Percentiles rank a stretch among this genome's conserved stretches.
Evolutionary conservation across 2,797 vertebrate species (phyloP).

Genomic region (Dipus sagitta): DNA sequence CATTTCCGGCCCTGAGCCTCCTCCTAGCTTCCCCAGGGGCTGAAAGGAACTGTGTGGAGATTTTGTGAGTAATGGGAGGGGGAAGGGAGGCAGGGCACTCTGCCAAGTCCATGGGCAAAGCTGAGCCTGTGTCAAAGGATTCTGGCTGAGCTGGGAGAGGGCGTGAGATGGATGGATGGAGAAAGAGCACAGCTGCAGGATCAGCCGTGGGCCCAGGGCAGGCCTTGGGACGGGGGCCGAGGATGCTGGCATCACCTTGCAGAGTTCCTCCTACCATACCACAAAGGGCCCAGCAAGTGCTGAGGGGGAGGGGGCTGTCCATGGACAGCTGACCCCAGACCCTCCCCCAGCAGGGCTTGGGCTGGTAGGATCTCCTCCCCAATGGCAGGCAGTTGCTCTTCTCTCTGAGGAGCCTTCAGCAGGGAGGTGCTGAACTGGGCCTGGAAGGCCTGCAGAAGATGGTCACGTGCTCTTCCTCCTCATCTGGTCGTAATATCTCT

Average conservation of each 20-base stretch:
- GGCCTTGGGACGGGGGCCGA: slow-evolving; percentile 58
- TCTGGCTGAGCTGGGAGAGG: slow-evolving; percentile 63
- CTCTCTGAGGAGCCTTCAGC: background rate
- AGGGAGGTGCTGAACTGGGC: background rate
- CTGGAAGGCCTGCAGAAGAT: background rate
- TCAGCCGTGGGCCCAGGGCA: slow-evolving; percentile 52
- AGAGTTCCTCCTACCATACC: background rate
- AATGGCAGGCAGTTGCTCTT: background rate
- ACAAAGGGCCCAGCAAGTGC: slow-evolving; percentile 12
- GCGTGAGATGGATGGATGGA: slow-evolving; percentile 65
- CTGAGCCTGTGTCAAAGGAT: slow-evolving; percentile 66
- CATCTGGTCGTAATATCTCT: background rate
- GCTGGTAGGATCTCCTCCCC: background rate
- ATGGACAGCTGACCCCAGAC: background rate
- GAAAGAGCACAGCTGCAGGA: slow-evolving; percentile 74
- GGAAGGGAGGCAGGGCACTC: slow-evolving; percentile 41
- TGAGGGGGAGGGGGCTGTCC: background rate
- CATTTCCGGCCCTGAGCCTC: slow-evolving; percentile 76
- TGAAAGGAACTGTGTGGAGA: slow-evolving; percentile 76
- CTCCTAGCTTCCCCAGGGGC: slow-evolving; percentile 64
- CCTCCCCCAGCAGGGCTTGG: background rate
- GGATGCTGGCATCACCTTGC: slow-evolving; percentile 52
- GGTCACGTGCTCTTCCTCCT: background rate
- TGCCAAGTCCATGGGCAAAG: slow-evolving; percentile 72
- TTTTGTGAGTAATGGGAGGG: slow-evolving; percentile 69